Base-by-base conservation (phyloP, 1,140 invertebrate genomes). In the Drosophila suzukii region DNA sequence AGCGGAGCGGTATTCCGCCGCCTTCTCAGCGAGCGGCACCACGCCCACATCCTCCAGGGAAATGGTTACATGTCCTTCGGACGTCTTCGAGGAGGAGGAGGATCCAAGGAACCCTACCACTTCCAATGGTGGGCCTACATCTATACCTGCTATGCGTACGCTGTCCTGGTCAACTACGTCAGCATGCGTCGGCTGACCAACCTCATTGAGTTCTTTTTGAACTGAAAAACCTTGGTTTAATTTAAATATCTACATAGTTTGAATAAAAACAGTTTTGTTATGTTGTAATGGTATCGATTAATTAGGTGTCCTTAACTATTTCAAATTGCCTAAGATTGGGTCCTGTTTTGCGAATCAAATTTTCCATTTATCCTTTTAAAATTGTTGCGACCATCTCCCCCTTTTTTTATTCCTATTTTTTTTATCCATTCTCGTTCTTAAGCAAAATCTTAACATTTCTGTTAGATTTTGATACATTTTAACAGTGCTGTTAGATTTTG, bases 61-160 rank as follows among this genome's bases (percentile, higher is more conserved):
- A 81, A 82, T 20, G 73, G 85, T 7, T 61, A 67, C 34, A 61
- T 53, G 15, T 43, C 61, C 1, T 58, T 74, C 20, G 58, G 67
- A 0, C 66, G 61, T 15, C 57, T 55, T 2, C 43, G 50, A 3
- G 47, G 53, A 7, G 56, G 51, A 32, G 78, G 70, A 46, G 80
- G 70, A 57, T 39, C 54, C n/a, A 81, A 76, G 71, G 82, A 85
- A 46, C 78, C 82, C 20, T 27, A 86, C 38, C 90, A 91, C 59
- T 90, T 91, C 57, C 90, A 91, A n/a, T 90, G 81, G 82, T 91
- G 90, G 90, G 90, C 90, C n/a, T 91, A 91, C 44, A 91, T 91
- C 10, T 91, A 91, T 34, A 86, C 81, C 13, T 84, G 81, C 17
- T 91, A 91, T 32, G 61, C 78, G 12, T 91, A 91, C 53, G 17